Base-by-base conservation (phyloP, 2,797 vertebrate genomes). In the Sparus aurata region DNA sequence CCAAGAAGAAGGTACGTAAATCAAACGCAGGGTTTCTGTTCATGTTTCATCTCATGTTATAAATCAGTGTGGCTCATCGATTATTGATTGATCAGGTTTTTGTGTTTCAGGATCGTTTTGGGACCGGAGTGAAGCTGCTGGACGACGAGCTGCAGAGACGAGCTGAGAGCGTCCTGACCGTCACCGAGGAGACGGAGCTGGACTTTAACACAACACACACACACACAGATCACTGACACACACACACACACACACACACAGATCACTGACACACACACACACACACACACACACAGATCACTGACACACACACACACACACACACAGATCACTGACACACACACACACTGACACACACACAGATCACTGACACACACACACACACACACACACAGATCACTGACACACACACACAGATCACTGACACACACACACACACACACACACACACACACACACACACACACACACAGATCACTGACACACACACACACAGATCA, bases 1-100 rank as follows among this genome's bases (percentile, higher is more conserved):
- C 86, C 25, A 95, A 81, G 90, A 96, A 92, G 79, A 96, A 94
- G 93, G 95, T 96, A 55, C 1, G 12, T 0, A 27, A 50, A 65
- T 34, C 30, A 25, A 47, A 59, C 49, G 5, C 30, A 30, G 30
- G 30, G 30, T 30, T 30, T 30, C 30, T 30, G 30, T 30, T 30
- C 22, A 16, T 13, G 12, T 45, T 15, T 43, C 41, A 13, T 45
- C 43, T 45, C 43, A 45, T 45, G 50, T 6, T 16, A 22, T 54
- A 0, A 12, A 16, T 54, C 13, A 25, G 5, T 12, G 12, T 53
- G 11, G 38, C 9, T 43, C 8, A 25, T 25, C 18, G 16, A 25
- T 25, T 25, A 62, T 46, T 23, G 13, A 49, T 18, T 2, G 1
- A 13, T 30, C n/a, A n/a, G 20, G 8, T 47, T n/a, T 20, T 43